Evolutionary conservation across 2,888 invertebrate species (phyloP), one percentile per base, ranked within the genome.

Genomic region (Poecilus cupreus): DNA sequence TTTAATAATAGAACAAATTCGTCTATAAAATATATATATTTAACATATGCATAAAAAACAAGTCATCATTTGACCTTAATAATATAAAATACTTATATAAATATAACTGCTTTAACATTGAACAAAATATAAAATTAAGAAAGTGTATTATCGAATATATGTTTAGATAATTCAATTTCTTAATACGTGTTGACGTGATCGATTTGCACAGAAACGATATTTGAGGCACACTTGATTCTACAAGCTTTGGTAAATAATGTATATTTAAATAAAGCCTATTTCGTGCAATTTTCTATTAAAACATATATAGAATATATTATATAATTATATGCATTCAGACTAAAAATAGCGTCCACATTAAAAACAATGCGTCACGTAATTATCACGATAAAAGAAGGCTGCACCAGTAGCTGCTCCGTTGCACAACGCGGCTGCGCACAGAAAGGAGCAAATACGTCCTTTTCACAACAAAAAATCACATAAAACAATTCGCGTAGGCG

Each of bases 41-140:
- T 79, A 68, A 79, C 70, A 79, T 79, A 79, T 79, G 68, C 37
- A 70, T 70, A 79, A 79, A 70, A 79, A 79, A 54, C 76, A 75
- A 51, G 54, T 76, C 54, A 22, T 72, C 39, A 39, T 70, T 68
- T 37, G 64, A 68, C 37, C 64, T 79, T 54, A 46, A 51, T 54
- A 46, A 51, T 79, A 79, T 79, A 79, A 79, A 79, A 79, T 79
- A 79, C 79, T 79, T 54, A 79, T 79, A 79, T 79, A 79, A 79
- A 79, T 79, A 79, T 79, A 70, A 70, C 24, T 78, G 60, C 54
- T 51, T 37, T 37, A 68, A 78, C 78, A 64, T 78, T 64, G 60
- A 78, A 57, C 78, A 78, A 64, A 78, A 64, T 78, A 78, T 78
- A 78, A 78, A 78, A 77, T 22, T 60, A 64, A 64, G 64, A 46